Evolutionary conservation across 1,140 invertebrate species (phyloP).

Genomic region (Drosophila repleta): DNA sequence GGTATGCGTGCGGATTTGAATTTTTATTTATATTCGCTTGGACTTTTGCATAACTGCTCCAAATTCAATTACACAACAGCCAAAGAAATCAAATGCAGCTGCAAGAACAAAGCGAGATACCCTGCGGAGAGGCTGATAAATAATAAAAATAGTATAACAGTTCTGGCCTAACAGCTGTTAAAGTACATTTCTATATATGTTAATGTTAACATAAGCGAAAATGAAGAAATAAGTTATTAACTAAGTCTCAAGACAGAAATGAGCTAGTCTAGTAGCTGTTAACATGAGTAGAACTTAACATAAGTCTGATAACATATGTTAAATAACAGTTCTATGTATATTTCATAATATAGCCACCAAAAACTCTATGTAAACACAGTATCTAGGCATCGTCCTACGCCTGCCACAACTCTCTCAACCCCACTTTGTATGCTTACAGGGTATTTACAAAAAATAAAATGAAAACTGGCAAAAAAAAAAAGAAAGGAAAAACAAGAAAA

Average conservation of each 20-base stretch:
- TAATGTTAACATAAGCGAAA: not conserved
- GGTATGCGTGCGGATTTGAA: conserved; percentile 49
- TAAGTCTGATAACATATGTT: not conserved
- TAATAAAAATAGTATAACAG: not conserved
- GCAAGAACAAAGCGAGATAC: conserved; percentile 9
- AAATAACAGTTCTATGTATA: no score
- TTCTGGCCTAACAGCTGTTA: not conserved
- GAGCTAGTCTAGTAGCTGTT: no score
- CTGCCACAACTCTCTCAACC: not conserved
- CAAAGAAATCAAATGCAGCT: conserved; percentile 19
- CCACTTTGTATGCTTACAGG: conserved; percentile 3
- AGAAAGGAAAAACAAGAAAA: not conserved
- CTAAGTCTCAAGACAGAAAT: no score
- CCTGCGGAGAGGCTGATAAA: not conserved
- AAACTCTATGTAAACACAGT: no score
- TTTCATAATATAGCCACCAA: no score
- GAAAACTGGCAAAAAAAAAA: conserved; percentile 46
- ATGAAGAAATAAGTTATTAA: no score
- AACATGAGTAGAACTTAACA: not conserved
- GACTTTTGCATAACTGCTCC: conserved; percentile 71
- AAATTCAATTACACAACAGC: conserved; percentile 71
- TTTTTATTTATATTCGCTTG: conserved; percentile 70
- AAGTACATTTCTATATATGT: not conserved
- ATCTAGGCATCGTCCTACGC: no score
- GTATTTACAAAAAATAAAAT: conserved; percentile 34